phyloP scores from a whole-genome alignment of 2,113 vertebrate genomes.

The Lanius collurio region DNA sequence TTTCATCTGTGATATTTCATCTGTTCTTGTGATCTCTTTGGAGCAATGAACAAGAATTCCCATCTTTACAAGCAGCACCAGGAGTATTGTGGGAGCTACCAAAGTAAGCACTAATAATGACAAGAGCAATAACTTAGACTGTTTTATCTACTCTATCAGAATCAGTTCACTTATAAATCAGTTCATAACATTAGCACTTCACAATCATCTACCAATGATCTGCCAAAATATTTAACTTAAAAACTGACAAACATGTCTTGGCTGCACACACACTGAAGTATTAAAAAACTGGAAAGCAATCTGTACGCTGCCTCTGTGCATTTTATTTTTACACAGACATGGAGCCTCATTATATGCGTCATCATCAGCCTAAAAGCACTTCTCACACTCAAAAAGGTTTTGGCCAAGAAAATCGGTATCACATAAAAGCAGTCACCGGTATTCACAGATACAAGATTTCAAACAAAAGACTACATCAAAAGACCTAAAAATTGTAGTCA shows the following conservation, averaged over 20 bases:
- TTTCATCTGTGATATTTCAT: not conserved
- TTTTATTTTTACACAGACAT: not conserved
- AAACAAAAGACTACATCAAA: not conserved
- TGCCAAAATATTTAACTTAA: constrained; percentile 45
- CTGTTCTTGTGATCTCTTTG: not conserved
- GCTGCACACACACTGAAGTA: not conserved
- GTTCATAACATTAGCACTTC: not conserved
- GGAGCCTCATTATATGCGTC: not conserved
- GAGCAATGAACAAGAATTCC: not conserved
- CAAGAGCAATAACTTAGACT: not conserved
- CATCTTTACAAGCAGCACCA: not conserved
- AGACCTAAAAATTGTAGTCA: not conserved
- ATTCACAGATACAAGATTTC: not conserved
- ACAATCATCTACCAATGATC: not conserved
- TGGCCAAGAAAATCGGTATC: not conserved
- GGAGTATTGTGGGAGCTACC: not conserved
- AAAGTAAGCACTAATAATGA: not conserved
- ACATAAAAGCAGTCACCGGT: not conserved
- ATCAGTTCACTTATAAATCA: not conserved
- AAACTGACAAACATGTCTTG: not conserved
- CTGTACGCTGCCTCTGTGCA: not conserved
- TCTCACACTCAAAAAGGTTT: not conserved
- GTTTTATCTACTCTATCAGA: not conserved
- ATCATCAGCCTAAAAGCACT: not conserved
- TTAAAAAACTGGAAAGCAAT: not conserved